A percentile compares a stretch with the other conserved stretches of the same genome.
These are phyloP conservation scores for Carposina sasakii DNA, from an alignment of 1,140 invertebrate species.

Conservation along the genomic window DNA sequence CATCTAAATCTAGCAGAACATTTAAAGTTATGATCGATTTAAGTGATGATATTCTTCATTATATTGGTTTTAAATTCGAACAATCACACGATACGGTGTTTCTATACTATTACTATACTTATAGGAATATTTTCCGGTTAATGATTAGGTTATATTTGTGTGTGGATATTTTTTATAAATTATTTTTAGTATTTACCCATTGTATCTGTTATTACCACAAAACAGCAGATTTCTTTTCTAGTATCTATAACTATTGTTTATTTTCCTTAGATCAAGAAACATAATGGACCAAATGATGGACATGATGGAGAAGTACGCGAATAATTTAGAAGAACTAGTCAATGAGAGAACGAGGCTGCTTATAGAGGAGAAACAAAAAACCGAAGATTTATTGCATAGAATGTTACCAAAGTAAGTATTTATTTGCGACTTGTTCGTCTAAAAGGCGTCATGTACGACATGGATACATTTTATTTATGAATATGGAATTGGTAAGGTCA, in stretches of 20 bases:
- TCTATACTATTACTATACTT: too few species aligned
- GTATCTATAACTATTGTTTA: conserved; percentile 10
- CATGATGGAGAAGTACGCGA: conserved; percentile 96
- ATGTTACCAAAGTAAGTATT: conserved; percentile 90
- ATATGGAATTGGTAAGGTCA: conserved; percentile 6
- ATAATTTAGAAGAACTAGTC: conserved; percentile 95
- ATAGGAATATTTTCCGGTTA: too few species aligned
- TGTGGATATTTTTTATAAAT: too few species aligned
- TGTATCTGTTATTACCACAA: too few species aligned
- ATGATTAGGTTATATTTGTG: too few species aligned
- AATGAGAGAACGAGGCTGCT: conserved; percentile 89
- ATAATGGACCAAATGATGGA: conserved; percentile 98
- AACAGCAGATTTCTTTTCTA: too few species aligned
- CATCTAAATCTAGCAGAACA: too few species aligned
- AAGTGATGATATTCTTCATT: too few species aligned
- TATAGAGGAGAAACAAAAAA: conserved; percentile 94
- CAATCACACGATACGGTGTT: too few species aligned
- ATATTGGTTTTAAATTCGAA: too few species aligned
- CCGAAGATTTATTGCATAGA: conserved; percentile 92
- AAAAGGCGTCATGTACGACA: conserved; percentile 16
- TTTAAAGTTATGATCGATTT: too few species aligned
- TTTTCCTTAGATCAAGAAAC: conserved; percentile 80
- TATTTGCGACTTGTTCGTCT: conserved; percentile 6
- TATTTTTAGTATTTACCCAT: too few species aligned
- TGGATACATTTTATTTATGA: conserved; percentile 19